Base-by-base conservation (phyloP, 1,140 invertebrate genomes). In the Drosophila bifasciata region DNA sequence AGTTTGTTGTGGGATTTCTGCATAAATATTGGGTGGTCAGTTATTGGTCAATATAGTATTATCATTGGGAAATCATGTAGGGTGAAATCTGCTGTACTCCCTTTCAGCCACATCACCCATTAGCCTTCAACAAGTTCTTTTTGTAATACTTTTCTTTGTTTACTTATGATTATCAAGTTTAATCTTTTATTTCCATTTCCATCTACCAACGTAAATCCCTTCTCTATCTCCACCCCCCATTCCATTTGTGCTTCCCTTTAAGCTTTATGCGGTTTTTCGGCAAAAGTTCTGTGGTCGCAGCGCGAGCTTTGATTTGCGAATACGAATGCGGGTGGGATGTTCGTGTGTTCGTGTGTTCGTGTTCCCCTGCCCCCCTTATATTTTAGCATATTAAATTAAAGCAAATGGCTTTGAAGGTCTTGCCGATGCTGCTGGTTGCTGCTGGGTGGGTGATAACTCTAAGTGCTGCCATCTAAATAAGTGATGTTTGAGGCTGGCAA, bases 381-480 rank as follows among this genome's bases (percentile, higher is more conserved):
- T 86, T 86, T 85, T 81, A 86, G 81, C 81, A 85, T 85, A 86
- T 80, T 85, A 85, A 86, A 85, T 85, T 86, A 81, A 86, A 86
- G 81, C 68, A 69, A 85, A 79, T 85, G 80, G 72, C 62, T 70
- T 45, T 61, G 53, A 62, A 56, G 46, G 52, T 45, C 9, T 2
- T 5, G 5, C 8, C 2, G 56, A 44, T 51, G 21, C 25, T 32
- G 3, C 32, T 36, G 7, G 3, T 32, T 60, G 44, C 68, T 66
- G 53, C 66, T 69, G 64, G 57, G 74, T 49, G 81, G 86, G 81
- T 81, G 81, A 85, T 80, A 86, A 81, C 74, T 85, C 77, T 85
- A 85, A 85, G 81, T 85, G 77, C 69, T 73, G 74, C 36, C 49
- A 41, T 73, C 77, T 86, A 80, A 85, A 85, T 85, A 85, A 86